phyloP scores from a whole-genome alignment of 2,888 invertebrate species.

The Caenorhabditis sp. region DNA sequence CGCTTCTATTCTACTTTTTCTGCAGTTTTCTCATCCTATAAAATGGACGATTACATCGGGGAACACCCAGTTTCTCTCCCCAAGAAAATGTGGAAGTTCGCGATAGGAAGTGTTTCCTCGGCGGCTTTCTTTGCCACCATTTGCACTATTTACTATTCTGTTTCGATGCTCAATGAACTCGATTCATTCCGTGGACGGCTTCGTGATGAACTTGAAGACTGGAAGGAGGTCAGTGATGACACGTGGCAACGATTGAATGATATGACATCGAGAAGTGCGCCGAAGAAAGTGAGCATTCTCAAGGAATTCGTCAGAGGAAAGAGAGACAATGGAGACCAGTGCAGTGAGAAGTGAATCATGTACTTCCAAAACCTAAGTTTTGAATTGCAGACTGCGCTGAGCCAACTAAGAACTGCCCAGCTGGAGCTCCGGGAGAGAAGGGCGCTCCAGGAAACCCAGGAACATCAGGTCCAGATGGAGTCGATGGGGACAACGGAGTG shows the following conservation, averaged over 20 bases:
- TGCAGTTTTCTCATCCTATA: constrained; percentile 32
- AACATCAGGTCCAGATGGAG: constrained; percentile 73
- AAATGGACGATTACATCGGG: constrained; percentile 24
- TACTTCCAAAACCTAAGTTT: background rate
- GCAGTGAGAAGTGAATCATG: constrained; percentile 42
- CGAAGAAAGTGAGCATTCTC: constrained; percentile 53
- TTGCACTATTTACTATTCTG: constrained; percentile 37
- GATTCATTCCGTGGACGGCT: constrained; percentile 40
- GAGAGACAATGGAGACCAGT: constrained; percentile 50
- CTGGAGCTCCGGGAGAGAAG: constrained; percentile 76
- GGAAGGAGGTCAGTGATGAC: constrained; percentile 65
- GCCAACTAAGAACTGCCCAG: constrained; percentile 68
- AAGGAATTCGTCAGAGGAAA: constrained; percentile 54
- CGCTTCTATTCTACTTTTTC: constrained; percentile 40
- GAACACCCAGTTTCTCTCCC: background rate
- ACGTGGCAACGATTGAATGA: constrained; percentile 51
- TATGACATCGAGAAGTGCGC: constrained; percentile 59
- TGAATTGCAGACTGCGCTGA: constrained; percentile 64
- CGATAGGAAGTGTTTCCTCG: constrained; percentile 47
- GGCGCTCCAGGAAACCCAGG: constrained; percentile 75
- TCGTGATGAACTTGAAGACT: constrained; percentile 38
- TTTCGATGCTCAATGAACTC: constrained; percentile 35
- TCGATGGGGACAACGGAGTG: constrained; percentile 65
- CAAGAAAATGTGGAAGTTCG: constrained; percentile 59
- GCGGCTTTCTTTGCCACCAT: constrained; percentile 41